phyloP scores from a whole-genome alignment of 2,888 invertebrate species.

The Apeira syringaria region DNA sequence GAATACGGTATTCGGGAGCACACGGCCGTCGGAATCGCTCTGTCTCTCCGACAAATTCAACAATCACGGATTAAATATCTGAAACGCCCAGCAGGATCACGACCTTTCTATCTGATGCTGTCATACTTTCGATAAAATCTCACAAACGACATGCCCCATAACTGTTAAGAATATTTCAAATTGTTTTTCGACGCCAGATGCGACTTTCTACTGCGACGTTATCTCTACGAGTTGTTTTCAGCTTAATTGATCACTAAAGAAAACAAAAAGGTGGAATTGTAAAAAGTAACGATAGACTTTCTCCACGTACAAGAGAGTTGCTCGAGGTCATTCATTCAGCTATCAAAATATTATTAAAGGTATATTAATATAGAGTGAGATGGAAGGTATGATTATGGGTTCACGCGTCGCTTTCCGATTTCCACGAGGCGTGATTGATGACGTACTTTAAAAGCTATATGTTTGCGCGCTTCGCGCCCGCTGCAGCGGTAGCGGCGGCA shows the following conservation, averaged over 20 bases:
- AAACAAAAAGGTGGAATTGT: slow-evolving; percentile 21
- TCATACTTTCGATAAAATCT: slow-evolving; percentile 50
- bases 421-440: slow-evolving; percentile 37
- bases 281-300: slow-evolving; percentile 25
- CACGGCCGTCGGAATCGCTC: slow-evolving; percentile 37
- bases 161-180: slow-evolving; percentile 41
- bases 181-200: slow-evolving; percentile 31
- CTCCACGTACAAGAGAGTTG: slow-evolving; percentile 29
- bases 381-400: slow-evolving; percentile 43
- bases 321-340: slow-evolving; percentile 38
- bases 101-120: slow-evolving; percentile 55
- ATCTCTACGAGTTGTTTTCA: slow-evolving; percentile 27
- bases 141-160: slow-evolving; percentile 38
- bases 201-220: slow-evolving; percentile 30
- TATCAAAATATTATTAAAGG: slow-evolving; percentile 49
- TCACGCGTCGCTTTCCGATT: slow-evolving; percentile 40
- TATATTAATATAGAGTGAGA: slow-evolving; percentile 38
- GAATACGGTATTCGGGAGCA: slow-evolving; percentile 56
- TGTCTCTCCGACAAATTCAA: slow-evolving; percentile 35
- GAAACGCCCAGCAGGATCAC: slow-evolving; percentile 49
- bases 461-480: slow-evolving; percentile 21
- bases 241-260: slow-evolving; percentile 30
- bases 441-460: slow-evolving; percentile 17
- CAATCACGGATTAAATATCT: slow-evolving; percentile 40
- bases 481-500: slow-evolving; percentile 2